Evolutionary conservation across 1,140 invertebrate genomes (phyloP).

Genomic region (Glossosoma conforme): DNA sequence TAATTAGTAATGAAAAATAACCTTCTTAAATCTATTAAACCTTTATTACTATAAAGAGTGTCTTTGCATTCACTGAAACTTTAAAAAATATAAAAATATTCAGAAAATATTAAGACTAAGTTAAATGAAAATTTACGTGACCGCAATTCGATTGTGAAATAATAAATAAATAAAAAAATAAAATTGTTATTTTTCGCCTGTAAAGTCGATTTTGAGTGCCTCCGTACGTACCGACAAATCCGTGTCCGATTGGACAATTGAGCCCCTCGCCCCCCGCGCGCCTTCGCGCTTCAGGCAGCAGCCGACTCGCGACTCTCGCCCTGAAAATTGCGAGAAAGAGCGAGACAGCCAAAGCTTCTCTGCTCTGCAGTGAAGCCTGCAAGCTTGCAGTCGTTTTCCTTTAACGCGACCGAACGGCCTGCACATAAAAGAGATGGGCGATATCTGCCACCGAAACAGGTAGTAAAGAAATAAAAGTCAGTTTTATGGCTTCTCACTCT

Average conservation of each 20-base stretch:
- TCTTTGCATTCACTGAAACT: too few species aligned
- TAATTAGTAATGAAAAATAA: too few species aligned
- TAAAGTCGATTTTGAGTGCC: too few species aligned
- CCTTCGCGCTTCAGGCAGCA: conserved; percentile 12
- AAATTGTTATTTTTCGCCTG: too few species aligned
- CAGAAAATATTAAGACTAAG: too few species aligned
- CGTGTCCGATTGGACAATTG: conserved; percentile 27
- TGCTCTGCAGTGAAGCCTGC: conserved; percentile 30
- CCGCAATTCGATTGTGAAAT: too few species aligned
- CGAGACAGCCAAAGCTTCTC: conserved; percentile 37
- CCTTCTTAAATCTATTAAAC: too few species aligned
- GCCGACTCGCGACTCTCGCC: conserved; percentile 38
- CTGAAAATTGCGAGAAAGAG: conserved; percentile 41
- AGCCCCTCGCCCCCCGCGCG: conserved; percentile 16
- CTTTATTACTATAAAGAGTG: too few species aligned
- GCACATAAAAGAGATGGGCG: conserved; percentile 36
- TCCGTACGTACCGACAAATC: conserved; percentile 21
- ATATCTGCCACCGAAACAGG: conserved; percentile 47
- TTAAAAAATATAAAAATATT: too few species aligned
- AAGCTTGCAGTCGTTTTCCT: conserved; percentile 23
- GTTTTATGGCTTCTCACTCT: conserved; percentile 55
- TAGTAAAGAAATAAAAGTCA: conserved; percentile 56
- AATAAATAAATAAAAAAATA: too few species aligned
- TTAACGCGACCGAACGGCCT: conserved; percentile 16
- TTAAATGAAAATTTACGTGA: too few species aligned